Base-by-base conservation (phyloP, 1,140 invertebrate species). In the Brachionus manjavacas region DNA sequence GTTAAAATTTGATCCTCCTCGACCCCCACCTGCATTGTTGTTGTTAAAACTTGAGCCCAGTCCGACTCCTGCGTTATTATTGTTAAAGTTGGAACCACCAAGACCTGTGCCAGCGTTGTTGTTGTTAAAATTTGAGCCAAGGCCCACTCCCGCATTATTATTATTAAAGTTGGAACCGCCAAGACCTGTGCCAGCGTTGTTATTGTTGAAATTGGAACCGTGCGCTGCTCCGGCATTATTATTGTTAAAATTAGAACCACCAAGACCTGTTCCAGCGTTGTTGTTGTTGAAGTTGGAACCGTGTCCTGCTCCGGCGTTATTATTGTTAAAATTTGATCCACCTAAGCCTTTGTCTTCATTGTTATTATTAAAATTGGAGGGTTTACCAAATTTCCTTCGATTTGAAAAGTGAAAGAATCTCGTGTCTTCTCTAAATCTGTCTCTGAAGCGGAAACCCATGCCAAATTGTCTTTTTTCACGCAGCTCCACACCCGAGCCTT, bases 291-390 rank as follows among this genome's bases (percentile, higher is more conserved):
- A 78, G n/a, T 31, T 49, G 1, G 49, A 78, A 14, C 41, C 8
- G 9, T 12, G 20, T 12, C 46, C 76, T 3, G 1, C 76, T 14
- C 43, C 43, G 9, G 76, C 76, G 23, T 80, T 80, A 12, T 80
- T 80, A 23, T 80, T 80, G 76, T 80, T 80, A 20, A 80, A 80
- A 64, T 80, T 80, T 14, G 49, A 60, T 11, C 12, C 46, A 23
- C 11, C 12, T 9, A 31, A 31, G n/a, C 70, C 28, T 23, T 9
- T 20, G n/a, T 23, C 25, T n/a, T 28, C 76, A 11, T 80, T 49
- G 76, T 80, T 41, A n/a, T 80, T 49, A 46, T 52, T 41, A 12
- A 78, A 78, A 46, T 78, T 72, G 2, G 66, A 68, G 39, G 4
- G 4, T n/a, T 31, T 31, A 3, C 66, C 66, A 39, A 68, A 68